These are phyloP conservation scores for Lophotriccus pileatus DNA, from an alignment of 2,797 vertebrate species.

Conservation along the genomic window DNA sequence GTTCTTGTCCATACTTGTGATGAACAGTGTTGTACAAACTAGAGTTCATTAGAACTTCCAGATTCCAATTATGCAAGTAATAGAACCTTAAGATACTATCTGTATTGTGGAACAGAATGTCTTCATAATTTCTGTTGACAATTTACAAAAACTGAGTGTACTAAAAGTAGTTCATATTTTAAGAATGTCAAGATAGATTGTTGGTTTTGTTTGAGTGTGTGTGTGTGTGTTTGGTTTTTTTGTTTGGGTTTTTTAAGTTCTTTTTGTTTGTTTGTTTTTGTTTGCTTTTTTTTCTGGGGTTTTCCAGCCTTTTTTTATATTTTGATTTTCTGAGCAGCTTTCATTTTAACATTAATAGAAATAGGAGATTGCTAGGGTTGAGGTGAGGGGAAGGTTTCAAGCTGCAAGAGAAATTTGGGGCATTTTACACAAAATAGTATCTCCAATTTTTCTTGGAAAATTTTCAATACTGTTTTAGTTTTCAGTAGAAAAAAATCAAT, in stretches of 20 bases:
- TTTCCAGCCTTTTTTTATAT: neutral
- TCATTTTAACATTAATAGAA: neutral
- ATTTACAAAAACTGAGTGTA: neutral
- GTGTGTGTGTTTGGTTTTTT: no score
- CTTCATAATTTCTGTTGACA: neutral
- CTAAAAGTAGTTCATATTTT: neutral
- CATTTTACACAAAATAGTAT: neutral
- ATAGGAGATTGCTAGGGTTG: neutral
- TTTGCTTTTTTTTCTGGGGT: fast-evolving
- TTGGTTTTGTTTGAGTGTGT: no score
- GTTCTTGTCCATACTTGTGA: neutral
- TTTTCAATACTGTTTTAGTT: neutral
- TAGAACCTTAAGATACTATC: neutral
- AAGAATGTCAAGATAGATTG: neutral
- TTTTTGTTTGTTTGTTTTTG: no score
- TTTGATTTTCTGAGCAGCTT: neutral
- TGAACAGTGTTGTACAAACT: neutral
- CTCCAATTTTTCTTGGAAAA: neutral
- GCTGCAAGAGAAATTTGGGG: neutral
- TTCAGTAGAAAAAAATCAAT: neutral
- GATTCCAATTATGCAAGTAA: neutral
- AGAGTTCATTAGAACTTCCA: neutral
- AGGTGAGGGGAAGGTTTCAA: neutral
- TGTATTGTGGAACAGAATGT: neutral
- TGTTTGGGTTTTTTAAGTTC: no score